A percentile compares a stretch with the other conserved stretches of the same genome.
Conservation (phyloP, 2,113 vertebrate species). For the Diadophis punctatus region DNA sequence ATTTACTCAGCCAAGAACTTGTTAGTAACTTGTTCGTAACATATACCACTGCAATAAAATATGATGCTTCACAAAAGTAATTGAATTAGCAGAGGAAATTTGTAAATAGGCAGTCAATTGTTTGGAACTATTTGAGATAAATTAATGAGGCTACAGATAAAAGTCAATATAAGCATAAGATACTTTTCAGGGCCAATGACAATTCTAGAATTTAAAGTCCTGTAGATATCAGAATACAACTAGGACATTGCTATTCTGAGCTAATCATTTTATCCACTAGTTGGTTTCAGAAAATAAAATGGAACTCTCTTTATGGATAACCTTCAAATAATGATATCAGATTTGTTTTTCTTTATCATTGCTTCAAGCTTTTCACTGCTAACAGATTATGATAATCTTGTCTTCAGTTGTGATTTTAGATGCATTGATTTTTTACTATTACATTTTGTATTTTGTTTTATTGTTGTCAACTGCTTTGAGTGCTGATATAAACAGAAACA, state of each 20-base stretch:
- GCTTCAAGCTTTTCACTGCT: background rate
- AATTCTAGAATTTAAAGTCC: background rate
- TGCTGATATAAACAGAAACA: background rate
- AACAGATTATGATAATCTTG: background rate
- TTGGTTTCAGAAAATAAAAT: background rate
- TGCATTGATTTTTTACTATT: background rate
- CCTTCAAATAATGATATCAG: background rate
- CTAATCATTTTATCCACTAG: background rate
- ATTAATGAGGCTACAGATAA: background rate
- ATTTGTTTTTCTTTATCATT: background rate
- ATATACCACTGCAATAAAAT: background rate
- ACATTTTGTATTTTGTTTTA: background rate
- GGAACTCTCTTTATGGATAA: background rate
- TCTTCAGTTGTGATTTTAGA: background rate
- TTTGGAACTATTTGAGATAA: background rate
- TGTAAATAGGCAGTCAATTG: background rate
- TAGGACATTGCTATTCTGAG: background rate
- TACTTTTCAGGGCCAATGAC: background rate
- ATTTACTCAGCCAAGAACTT: background rate
- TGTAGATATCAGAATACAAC: background rate
- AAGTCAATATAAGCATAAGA: background rate
- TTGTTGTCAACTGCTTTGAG: background rate
- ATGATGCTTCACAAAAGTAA: background rate
- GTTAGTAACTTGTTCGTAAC: background rate
- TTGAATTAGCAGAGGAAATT: background rate